phyloP scores from a whole-genome alignment of 2,797 vertebrate genomes.

The Myoxocephalus aenaeus region DNA sequence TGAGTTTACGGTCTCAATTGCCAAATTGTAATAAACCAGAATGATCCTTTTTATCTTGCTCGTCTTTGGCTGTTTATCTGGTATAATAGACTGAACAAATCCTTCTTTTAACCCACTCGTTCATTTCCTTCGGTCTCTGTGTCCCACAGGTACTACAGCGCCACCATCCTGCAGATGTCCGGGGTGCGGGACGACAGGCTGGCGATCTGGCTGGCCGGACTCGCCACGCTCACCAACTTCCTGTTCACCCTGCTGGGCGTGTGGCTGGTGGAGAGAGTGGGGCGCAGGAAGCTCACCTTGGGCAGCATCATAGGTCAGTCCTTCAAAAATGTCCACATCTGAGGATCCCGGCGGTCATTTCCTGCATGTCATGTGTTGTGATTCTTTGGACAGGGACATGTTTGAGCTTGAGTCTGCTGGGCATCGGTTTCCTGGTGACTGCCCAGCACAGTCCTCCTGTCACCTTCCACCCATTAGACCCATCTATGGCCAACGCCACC shows the following conservation, averaged over 20 bases:
- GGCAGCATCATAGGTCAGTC: constrained; percentile 90
- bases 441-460: constrained; percentile 93
- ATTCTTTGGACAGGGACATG: constrained; percentile 86
- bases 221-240: constrained; percentile 96
- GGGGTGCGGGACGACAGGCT: constrained; percentile 93
- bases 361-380: background rate
- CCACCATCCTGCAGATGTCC: constrained; percentile 99
- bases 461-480: constrained; percentile 88
- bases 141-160: constrained; percentile 94
- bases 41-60: background rate
- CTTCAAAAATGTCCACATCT: background rate
- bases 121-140: background rate
- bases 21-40: background rate
- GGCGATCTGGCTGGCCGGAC: constrained; percentile 95
- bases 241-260: constrained; percentile 95
- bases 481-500: constrained; percentile 87
- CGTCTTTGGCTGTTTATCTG: background rate
- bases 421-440: constrained; percentile 92
- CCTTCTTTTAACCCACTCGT: background rate
- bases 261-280: constrained; percentile 96
- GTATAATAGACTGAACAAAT: background rate
- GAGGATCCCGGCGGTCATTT: background rate
- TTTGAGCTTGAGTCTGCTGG: constrained; percentile 91
- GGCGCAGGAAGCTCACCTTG: constrained; percentile 93
- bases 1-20: background rate